phyloP scores from a whole-genome alignment of 1,140 invertebrate species.

The Pseudomyrmex sp. region DNA sequence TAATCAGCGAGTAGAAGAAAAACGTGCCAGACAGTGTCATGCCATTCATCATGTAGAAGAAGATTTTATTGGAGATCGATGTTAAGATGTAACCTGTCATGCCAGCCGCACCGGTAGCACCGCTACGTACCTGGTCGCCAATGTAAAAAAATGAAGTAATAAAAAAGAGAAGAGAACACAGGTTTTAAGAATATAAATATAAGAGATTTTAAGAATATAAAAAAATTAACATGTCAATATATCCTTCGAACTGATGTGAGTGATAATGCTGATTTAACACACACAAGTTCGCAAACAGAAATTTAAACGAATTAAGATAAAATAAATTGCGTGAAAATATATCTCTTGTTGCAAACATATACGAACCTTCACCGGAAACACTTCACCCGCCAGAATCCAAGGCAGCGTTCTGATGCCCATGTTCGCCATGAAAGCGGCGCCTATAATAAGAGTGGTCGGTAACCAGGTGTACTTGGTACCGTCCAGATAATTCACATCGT shows the following conservation, averaged over 20 bases:
- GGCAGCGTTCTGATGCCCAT: slow-evolving; percentile 89
- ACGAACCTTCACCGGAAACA: slow-evolving; percentile 81
- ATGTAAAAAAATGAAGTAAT: not conserved
- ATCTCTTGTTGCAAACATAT: not conserved
- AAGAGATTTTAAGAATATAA: too few relatives aligned
- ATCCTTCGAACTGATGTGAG: too few relatives aligned
- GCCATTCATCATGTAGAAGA: slow-evolving; percentile 87
- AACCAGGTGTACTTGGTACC: slow-evolving; percentile 87
- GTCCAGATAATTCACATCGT: slow-evolving; percentile 63
- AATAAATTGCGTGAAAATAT: not conserved
- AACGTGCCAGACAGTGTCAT: slow-evolving; percentile 89
- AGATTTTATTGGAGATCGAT: slow-evolving; percentile 90
- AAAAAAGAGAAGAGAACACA: too few relatives aligned
- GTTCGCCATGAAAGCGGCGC: slow-evolving; percentile 89
- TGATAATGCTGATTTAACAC: not conserved
- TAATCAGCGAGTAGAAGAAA: slow-evolving; percentile 88
- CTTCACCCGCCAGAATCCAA: slow-evolving; percentile 92
- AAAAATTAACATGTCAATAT: too few relatives aligned
- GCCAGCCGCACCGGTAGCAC: slow-evolving; percentile 89
- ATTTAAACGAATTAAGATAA: not conserved
- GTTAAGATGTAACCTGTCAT: slow-evolving; percentile 90
- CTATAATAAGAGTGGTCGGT: slow-evolving; percentile 88
- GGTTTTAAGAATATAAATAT: too few relatives aligned
- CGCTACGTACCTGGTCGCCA: slow-evolving; percentile 86
- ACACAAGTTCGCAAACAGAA: slow-evolving; percentile 16